Evolutionary conservation across 2,888 invertebrate species (phyloP), one percentile per base, ranked within the genome.

Genomic region (Ochropacha duplaris): DNA sequence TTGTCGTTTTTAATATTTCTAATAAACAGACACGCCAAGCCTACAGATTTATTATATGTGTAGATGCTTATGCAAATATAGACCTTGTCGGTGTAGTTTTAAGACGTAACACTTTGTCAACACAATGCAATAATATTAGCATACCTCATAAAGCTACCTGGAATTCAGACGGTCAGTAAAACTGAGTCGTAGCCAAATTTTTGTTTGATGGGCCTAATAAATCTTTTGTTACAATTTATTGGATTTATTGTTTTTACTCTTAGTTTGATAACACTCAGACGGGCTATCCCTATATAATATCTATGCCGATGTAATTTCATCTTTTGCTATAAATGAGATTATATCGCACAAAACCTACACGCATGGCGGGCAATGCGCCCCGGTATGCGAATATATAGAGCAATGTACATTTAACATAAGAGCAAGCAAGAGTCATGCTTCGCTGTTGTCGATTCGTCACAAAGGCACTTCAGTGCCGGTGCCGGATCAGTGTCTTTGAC

Each of bases 31-130:
- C n/a, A n/a, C n/a, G n/a, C n/a, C n/a, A n/a, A n/a, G n/a, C n/a
- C n/a, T n/a, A n/a, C n/a, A n/a, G n/a, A n/a, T n/a, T n/a, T n/a
- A n/a, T n/a, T n/a, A n/a, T n/a, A n/a, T n/a, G n/a, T n/a, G n/a
- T n/a, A n/a, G n/a, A 82, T 44, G 44, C 9, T 19, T n/a, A 44
- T 80, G 78, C 71, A 74, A 78, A 82, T 75, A 58, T 56, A 68
- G 64, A 66, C 71, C 71, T 72, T 70, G 67, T 72, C 72, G 54
- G 68, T 68, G 59, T 59, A 61, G 65, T 54, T 55, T 68, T 71
- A 71, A 70, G 70, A 72, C 68, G 68, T 64, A 62, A 70, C 66
- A 72, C 69, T 28, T 9, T 68, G 73, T 73, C 62, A 67, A 64
- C 66, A 68, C 70, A 72, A 68, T 55, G 70, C 64, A 69, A 70